Evolutionary conservation across 1,140 invertebrate species (phyloP), one percentile per base, ranked within the genome.

Genomic region (Maniola jurtina): DNA sequence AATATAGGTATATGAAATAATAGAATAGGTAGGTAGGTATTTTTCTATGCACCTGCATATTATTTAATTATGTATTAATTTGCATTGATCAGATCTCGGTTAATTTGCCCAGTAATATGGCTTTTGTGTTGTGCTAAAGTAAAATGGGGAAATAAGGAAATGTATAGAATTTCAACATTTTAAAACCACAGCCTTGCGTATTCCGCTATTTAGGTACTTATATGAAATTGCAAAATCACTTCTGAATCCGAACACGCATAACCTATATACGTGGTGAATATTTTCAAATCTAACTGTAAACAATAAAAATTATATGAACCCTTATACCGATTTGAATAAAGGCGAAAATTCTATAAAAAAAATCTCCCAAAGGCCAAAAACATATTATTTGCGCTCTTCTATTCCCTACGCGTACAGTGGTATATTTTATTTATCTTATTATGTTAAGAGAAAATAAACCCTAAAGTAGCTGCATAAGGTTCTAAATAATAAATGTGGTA

Each of bases 211-310:
- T 9, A 42, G 6, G 36, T 3, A 38, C 6, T 0, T 38, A 38
- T 48, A 48, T 48, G 7, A 52, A 68, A 72, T 71, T 74, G 57
- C 54, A 58, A 72, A 70, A 75, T 36, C 36, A 61, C 13, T 69
- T 71, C 59, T 50, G 64, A 77, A 71, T 72, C 74, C 40, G 35
- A 40, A 77, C 77, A 81, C 76, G 80, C 61, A 38, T 77, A 77
- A 67, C 81, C 81, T 66, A 77, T 77, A 78, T 86, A 84, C 77
- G 81, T 76, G 79, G 16, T 15, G 45, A 65, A 61, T 57, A 35
- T 68, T 57, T 71, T 75, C 25, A 84, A 81, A 64, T 68, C 60
- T 69, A 45, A 63, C 38, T 66, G 77, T 71, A 73, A 34, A 59
- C 62, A 57, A 52, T 52, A 52, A 52, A 52, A 52, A 52, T 40